Evolutionary conservation across 2,797 vertebrate genomes (phyloP), one percentile per base, ranked within the genome.

Genomic region (Choloepus didactylus): DNA sequence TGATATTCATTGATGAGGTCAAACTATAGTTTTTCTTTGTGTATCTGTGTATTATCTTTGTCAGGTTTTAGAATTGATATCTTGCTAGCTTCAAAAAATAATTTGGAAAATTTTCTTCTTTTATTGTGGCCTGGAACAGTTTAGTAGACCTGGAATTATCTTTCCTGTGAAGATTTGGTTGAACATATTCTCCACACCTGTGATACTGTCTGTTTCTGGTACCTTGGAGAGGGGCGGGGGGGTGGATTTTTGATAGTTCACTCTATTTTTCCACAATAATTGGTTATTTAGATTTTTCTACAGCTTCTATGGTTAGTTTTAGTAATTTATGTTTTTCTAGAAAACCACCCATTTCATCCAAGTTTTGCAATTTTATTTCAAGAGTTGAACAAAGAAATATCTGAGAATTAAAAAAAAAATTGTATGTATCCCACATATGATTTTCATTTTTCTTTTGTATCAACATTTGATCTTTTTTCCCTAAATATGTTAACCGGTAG

Each of bases 21-120:
- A 38, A 19, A 72, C 64, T 72, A 41, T 27, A 70, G 23, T 54
- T 92, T 70, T 84, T 66, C 31, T 80, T 85, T 85, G 49, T 49
- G 49, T 49, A 60, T 66, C 27, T 56, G 35, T 46, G 29, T 59
- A 25, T 67, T 91, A 29, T 76, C 41, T 51, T 60, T 69, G 21
- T 76, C 8, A 51, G 44, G 31, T 91, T 85, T 95, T 80, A n/a
- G 67, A 80, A 85, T 49, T 31, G n/a, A 5, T 85, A 80, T 35
- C 66, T 93, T 1, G 0, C 15, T 89, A 60, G 27, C 41, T 89
- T 93, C 73, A 89, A 85, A 91, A 79, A 49, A 59, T 35, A 66
- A 93, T 89, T 80, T 93, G 73, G 23, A 80, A 46, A 14, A 51
- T 85, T 92, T 72, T 85, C 46, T 84, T 85, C 31, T 89, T 89